Base-by-base conservation (phyloP, 2,113 vertebrate genomes). In the Solea senegalensis region DNA sequence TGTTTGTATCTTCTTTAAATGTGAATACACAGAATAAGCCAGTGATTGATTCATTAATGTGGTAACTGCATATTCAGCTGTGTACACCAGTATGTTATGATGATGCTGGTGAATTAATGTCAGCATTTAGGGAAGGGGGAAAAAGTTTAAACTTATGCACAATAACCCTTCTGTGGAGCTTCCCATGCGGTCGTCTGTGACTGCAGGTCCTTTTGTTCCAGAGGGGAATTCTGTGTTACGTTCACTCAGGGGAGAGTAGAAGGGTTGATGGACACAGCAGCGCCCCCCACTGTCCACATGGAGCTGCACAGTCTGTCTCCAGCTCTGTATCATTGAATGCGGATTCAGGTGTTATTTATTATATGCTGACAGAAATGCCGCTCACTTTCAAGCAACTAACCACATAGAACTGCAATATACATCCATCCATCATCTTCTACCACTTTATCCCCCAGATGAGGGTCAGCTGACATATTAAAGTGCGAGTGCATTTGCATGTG, bases 131-230 rank as follows among this genome's bases (percentile, higher is more conserved):
- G 14, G 43, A 21, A 26, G 4, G 54, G 10, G 5, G 71, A 41
- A 68, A 88, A 73, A 69, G 64, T 81, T 89, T 85, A 72, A 67
- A 74, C 59, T 76, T 44, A 59, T 61, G 59, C 83, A 89, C 81
- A 90, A 87, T 84, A 79, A 84, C 21, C 62, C 69, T 61, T 86
- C 74, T 87, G 86, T 80, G 76, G 69, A 46, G 72, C 76, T 83
- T 86, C 73, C 79, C 81, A 84, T 87, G 84, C 51, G 74, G 78
- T 73, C 67, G 84, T 77, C 75, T 84, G 81, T 21, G 21, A 21
- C 51, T 88, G 83, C 84, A 72, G 72, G 76, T 71, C 65, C 85
- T 90, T 89, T 92, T 88, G 88, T 91, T 88, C 84, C 74, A 39
- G 3, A 13, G 43, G 65, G 76, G 72, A 69, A 59, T 74, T 75